Evolutionary conservation across 2,888 invertebrate species (phyloP).

Genomic region (Macrostomum cliftonense): DNA sequence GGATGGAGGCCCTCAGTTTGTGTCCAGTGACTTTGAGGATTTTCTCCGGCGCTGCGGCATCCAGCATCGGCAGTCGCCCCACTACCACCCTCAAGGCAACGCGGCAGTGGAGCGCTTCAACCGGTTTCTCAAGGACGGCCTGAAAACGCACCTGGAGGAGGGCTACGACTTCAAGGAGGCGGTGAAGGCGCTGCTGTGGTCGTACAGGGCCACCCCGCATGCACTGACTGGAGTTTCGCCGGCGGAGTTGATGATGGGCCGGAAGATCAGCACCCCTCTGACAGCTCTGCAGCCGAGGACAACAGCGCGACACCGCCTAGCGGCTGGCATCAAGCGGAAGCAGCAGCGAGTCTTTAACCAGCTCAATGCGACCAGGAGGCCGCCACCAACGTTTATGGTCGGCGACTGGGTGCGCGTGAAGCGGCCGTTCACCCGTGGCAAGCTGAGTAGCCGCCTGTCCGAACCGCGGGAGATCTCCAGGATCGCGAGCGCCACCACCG

Average conservation of each 20-base stretch:
- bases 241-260: constrained; percentile 3
- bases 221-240: constrained; percentile 1
- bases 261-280: not conserved
- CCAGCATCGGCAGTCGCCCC: not conserved
- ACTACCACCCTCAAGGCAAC: not conserved
- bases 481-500: too few relatives aligned
- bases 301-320: too few relatives aligned
- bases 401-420: too few relatives aligned
- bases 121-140: not conserved
- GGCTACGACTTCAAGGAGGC: not conserved
- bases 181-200: not conserved
- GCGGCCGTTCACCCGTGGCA: too few relatives aligned
- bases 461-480: too few relatives aligned
- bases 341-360: too few relatives aligned
- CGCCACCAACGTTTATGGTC: too few relatives aligned
- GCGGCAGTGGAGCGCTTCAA: constrained; percentile 2
- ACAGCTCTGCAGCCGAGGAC: too few relatives aligned
- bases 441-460: too few relatives aligned
- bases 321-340: too few relatives aligned
- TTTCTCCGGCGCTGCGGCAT: not conserved
- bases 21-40: not conserved
- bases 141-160: constrained; percentile 1
- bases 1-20: constrained; percentile 1
- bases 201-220: constrained; percentile 2
- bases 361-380: too few relatives aligned